Base-by-base conservation (phyloP, 2,797 vertebrate species). In the Channallabes apus region DNA sequence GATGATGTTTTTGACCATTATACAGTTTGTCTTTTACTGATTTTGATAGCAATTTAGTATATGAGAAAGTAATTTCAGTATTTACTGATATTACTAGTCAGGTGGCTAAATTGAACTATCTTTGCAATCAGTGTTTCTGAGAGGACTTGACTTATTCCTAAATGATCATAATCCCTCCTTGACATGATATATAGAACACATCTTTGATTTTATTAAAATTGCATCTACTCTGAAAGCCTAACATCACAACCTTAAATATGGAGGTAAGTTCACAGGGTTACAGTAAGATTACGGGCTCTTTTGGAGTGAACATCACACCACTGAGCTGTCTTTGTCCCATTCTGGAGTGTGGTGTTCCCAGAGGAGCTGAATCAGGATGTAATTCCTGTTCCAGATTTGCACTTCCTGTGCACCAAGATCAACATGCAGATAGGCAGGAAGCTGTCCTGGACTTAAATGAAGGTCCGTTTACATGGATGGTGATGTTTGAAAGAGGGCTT, bases 331-430 rank as follows among this genome's bases (percentile, higher is more conserved):
- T 84, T 65, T 65, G 82, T 78, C 51, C 41, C 82, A 69, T 85
- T 69, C 67, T 82, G 82, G 79, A 78, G 62, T 29, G 35, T 14
- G 32, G 68, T 65, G 59, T 20, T 89, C 90, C 91, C 92, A 89
- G 62, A 86, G 88, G 88, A 91, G 80, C 87, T 78, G 68, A 80
- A 91, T 90, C 92, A 93, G 94, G 94, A 95, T 93, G 91, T 90
- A 72, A 85, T 84, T 91, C 86, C 84, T 87, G 89, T 89, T 92
- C 79, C 90, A 90, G 89, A 91, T 89, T 90, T 88, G 90, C 68
- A 87, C 91, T 94, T 95, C 94, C 94, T 95, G 92, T 92, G 65
- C 46, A 91, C 82, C 89, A 88, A 89, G 93, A 94, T 94, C 89
- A 93, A 89, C 93, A 93, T 89, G 89, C 92, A 93, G 93, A 95